Conservation (phyloP, 2,113 vertebrate genomes). For the Aleadryas rufinucha region DNA sequence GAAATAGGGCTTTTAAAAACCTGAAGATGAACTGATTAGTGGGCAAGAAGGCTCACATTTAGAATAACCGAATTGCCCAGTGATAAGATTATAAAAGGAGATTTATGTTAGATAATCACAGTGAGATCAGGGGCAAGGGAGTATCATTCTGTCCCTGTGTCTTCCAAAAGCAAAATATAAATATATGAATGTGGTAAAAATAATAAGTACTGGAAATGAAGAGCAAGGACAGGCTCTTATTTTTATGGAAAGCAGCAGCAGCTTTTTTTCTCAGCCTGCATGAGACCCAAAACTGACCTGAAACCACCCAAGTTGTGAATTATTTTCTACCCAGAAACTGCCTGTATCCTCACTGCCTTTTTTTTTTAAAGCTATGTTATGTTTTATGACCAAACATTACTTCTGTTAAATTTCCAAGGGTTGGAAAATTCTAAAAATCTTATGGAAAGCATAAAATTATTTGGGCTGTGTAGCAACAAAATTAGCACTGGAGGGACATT, state of each 20-base stretch:
- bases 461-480: background rate
- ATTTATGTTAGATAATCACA: conserved; percentile 16
- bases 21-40: conserved; percentile 39
- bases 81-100: conserved; percentile 19
- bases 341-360: background rate
- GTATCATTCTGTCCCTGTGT: background rate
- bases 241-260: background rate
- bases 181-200: conserved; percentile 27
- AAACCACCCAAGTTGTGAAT: background rate
- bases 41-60: conserved; percentile 9
- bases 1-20: conserved; percentile 41
- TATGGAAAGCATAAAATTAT: background rate
- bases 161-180: conserved; percentile 62
- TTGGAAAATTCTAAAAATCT: background rate
- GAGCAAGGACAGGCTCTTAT: background rate
- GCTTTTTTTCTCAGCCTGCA: background rate
- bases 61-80: background rate
- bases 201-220: background rate
- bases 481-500: background rate
- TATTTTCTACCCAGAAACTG: background rate
- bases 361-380: background rate
- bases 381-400: background rate
- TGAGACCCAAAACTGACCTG: background rate
- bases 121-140: background rate
- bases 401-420: background rate